These are phyloP conservation scores for Nasalis larvatus DNA, from an alignment of 2,113 vertebrate species.

Conservation along the genomic window DNA sequence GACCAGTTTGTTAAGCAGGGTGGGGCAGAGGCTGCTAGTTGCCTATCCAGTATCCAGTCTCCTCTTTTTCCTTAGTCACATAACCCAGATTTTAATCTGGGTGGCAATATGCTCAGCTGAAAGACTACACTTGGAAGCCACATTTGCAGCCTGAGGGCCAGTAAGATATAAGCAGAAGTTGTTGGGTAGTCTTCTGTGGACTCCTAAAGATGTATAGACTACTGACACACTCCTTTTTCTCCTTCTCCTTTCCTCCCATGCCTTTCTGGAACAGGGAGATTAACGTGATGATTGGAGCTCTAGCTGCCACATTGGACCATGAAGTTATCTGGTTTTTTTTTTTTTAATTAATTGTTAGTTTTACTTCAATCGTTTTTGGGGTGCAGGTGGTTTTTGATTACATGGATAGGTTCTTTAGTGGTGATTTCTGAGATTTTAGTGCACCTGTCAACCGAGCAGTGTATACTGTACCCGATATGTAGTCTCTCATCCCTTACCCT, in stretches of 20 bases:
- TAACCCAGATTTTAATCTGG: background rate
- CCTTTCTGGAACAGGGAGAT: background rate
- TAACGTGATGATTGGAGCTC: background rate
- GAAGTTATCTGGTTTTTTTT: background rate
- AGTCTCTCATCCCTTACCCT: too few species aligned
- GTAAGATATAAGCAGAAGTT: background rate
- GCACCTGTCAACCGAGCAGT: too few species aligned
- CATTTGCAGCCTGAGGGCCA: background rate
- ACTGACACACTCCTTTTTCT: too few species aligned
- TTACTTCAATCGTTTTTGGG: too few species aligned
- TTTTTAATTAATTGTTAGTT: too few species aligned
- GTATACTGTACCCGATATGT: too few species aligned
- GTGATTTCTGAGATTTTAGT: too few species aligned
- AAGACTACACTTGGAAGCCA: background rate
- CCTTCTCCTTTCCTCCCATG: background rate
- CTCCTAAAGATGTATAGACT: background rate
- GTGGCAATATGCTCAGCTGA: background rate
- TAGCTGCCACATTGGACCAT: background rate
- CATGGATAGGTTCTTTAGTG: too few species aligned
- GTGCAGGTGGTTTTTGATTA: too few species aligned
- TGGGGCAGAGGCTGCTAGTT: background rate
- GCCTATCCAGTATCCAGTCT: background rate
- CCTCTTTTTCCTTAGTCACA: background rate
- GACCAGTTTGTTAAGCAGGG: background rate
- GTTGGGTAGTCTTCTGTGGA: background rate